Conservation (phyloP, 1,140 invertebrate genomes). For the Aplysia californica region DNA sequence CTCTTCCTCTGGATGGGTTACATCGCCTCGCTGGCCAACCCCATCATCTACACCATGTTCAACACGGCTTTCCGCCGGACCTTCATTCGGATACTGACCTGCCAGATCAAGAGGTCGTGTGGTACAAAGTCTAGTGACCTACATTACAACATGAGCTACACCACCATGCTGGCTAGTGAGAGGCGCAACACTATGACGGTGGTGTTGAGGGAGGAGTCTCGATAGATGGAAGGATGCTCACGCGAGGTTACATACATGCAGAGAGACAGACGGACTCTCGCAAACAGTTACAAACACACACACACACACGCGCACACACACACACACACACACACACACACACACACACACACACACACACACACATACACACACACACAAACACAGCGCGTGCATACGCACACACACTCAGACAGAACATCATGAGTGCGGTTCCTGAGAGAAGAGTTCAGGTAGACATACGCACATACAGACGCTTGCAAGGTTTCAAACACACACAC, state of each 20-base stretch:
- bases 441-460: too few species aligned
- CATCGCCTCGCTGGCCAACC: slow-evolving; percentile 66
- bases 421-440: too few species aligned
- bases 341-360: slow-evolving; percentile 1
- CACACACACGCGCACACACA: too few species aligned
- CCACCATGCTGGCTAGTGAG: slow-evolving; percentile 26
- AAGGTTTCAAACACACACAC: too few species aligned
- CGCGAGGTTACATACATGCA: background rate
- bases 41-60: slow-evolving; percentile 69
- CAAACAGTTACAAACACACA: background rate
- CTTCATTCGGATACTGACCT: slow-evolving; percentile 62
- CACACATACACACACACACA: background rate
- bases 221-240: background rate
- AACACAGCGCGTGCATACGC: too few species aligned
- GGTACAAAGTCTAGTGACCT: background rate
- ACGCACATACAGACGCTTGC: too few species aligned
- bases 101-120: slow-evolving; percentile 28
- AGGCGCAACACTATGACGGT: slow-evolving; percentile 31
- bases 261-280: background rate
- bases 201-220: slow-evolving; percentile 27
- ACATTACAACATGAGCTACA: slow-evolving; percentile 11
- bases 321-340: background rate
- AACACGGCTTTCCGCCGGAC: slow-evolving; percentile 65
- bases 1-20: slow-evolving; percentile 67
- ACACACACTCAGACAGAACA: background rate